phyloP scores from a whole-genome alignment of 64 coral and sea anemone species.

The Actinia equina region DNA sequence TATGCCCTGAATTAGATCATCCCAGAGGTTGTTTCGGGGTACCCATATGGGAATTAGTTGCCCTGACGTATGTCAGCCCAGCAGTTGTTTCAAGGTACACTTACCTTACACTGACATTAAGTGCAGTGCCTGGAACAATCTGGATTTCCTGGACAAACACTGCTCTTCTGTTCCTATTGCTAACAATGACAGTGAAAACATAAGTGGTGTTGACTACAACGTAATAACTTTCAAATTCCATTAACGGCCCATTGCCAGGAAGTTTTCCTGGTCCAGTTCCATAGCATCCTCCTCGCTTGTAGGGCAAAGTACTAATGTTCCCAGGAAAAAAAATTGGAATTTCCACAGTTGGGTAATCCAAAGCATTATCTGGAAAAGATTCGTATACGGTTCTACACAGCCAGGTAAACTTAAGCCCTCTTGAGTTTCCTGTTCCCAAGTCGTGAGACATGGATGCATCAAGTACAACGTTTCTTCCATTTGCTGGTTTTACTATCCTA shows the following conservation, averaged over 20 bases:
- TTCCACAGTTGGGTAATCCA: conserved; percentile 9
- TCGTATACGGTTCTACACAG: conserved; percentile 7
- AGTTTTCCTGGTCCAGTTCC: conserved; percentile 39
- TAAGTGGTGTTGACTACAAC: conserved; percentile 22
- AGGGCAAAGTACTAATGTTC: neutral
- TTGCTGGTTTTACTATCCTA: neutral
- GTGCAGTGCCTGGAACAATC: neutral
- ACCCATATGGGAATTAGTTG: too few species aligned
- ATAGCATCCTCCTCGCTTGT: conserved; percentile 40
- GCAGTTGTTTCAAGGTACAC: neutral
- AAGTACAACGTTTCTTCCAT: conserved; percentile 17
- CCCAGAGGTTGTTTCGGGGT: too few species aligned
- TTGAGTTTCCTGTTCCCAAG: neutral
- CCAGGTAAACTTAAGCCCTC: conserved; percentile 38
- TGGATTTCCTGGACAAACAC: conserved; percentile 22
- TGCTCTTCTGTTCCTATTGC: conserved; percentile 3
- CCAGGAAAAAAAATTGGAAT: neutral
- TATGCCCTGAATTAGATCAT: too few species aligned
- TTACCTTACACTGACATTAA: neutral
- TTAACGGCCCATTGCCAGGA: neutral
- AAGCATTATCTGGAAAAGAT: neutral
- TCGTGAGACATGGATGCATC: conserved; percentile 46
- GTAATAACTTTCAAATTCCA: conserved; percentile 20
- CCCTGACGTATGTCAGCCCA: too few species aligned
- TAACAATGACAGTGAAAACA: conserved; percentile 30